Percentiles rank a stretch among this genome's conserved stretches.
Conservation (phyloP, 2,888 invertebrate genomes). For the Diploptera punctata region DNA sequence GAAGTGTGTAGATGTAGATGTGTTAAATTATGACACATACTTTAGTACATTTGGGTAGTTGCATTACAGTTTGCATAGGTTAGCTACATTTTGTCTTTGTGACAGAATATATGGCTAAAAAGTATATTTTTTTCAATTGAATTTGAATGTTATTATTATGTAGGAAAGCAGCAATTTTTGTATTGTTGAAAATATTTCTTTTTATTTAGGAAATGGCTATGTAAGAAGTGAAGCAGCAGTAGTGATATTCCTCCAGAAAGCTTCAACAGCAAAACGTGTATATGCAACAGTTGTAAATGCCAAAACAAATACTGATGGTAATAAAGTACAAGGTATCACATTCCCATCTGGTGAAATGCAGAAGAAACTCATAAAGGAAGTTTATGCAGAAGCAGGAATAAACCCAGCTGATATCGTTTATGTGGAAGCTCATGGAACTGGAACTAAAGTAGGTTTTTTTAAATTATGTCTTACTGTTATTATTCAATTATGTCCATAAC, state of each 20-base stretch:
- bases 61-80: too few relatives aligned
- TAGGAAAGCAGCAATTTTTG: too few relatives aligned
- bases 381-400: constrained; percentile 83
- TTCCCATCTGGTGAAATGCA: constrained; percentile 84
- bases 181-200: too few relatives aligned
- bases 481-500: too few relatives aligned
- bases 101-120: too few relatives aligned
- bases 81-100: too few relatives aligned
- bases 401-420: constrained; percentile 85
- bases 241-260: constrained; percentile 81
- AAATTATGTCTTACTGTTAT: too few relatives aligned
- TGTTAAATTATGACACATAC: too few relatives aligned
- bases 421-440: constrained; percentile 98
- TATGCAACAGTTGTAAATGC: constrained; percentile 90
- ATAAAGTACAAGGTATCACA: constrained; percentile 89
- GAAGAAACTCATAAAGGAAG: constrained; percentile 80
- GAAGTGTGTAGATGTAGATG: too few relatives aligned
- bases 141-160: too few relatives aligned
- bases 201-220: constrained; percentile 75
- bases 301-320: constrained; percentile 92
- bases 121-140: too few relatives aligned
- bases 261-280: constrained; percentile 74
- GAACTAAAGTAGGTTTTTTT: constrained; percentile 86
- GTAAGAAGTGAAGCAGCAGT: constrained; percentile 90
- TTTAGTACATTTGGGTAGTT: too few relatives aligned